Evolutionary conservation across 1,140 invertebrate genomes (phyloP).

Genomic region (Drosophila busckii): DNA sequence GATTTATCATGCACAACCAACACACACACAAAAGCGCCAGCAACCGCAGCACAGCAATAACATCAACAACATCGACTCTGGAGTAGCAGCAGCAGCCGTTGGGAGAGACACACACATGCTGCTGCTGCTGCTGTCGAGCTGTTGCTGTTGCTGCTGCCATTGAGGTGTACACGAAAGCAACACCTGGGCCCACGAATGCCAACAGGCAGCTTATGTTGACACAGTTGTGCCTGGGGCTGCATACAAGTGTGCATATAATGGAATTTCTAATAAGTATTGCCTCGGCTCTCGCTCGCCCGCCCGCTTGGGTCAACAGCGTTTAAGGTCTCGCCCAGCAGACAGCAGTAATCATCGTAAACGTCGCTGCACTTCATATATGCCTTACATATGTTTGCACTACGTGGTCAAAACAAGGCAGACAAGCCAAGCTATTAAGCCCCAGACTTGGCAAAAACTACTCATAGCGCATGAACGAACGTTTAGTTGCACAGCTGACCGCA

Average conservation of each 20-base stretch:
- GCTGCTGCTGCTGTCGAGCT: slow-evolving; percentile 25
- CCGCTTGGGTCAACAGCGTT: slow-evolving; percentile 50
- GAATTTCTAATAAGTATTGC: slow-evolving; percentile 66
- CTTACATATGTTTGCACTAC: slow-evolving; percentile 25
- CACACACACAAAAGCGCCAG: slow-evolving; percentile 17
- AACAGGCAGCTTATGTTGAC: slow-evolving; percentile 53
- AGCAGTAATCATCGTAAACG: slow-evolving; percentile 36
- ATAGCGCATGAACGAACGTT: too few relatives aligned
- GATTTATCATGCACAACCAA: slow-evolving; percentile 57
- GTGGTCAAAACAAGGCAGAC: neutral
- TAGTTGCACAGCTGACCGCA: too few relatives aligned
- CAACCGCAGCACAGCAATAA: neutral
- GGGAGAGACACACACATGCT: slow-evolving; percentile 5
- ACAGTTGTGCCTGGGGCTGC: slow-evolving; percentile 35
- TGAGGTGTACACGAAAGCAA: slow-evolving; percentile 26
- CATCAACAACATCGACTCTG: neutral
- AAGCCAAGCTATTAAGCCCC: neutral
- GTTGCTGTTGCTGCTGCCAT: slow-evolving; percentile 4
- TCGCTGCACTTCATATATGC: slow-evolving; percentile 47
- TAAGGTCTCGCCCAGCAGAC: slow-evolving; percentile 17
- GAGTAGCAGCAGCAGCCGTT: neutral
- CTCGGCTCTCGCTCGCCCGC: slow-evolving; percentile 23
- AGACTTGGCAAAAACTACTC: too few relatives aligned
- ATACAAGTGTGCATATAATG: slow-evolving; percentile 59
- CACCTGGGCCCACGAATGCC: slow-evolving; percentile 19